Conservation (phyloP, 2,113 vertebrate genomes). For the Myotis davidii region DNA sequence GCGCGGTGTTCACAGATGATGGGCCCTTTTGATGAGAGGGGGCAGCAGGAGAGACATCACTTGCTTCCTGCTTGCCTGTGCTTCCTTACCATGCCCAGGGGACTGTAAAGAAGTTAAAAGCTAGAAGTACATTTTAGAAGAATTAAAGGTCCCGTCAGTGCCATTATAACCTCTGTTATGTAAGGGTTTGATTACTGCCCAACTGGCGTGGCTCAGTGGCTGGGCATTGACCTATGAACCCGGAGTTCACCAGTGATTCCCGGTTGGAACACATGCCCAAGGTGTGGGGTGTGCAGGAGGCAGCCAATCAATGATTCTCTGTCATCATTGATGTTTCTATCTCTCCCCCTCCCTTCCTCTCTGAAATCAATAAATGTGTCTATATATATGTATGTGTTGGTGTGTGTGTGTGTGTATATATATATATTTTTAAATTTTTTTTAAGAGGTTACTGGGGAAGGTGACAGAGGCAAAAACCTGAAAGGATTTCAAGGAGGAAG, state of each 20-base stretch:
- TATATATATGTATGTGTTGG: no score
- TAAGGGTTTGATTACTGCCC: background rate
- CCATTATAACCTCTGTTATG: background rate
- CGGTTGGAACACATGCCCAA: no score
- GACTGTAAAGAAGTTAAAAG: background rate
- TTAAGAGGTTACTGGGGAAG: background rate
- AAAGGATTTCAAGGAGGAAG: background rate
- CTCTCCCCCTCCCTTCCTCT: no score
- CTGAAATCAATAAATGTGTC: no score
- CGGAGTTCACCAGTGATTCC: no score
- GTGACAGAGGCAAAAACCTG: background rate
- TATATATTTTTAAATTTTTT: no score
- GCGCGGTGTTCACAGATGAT: background rate
- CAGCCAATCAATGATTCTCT: no score
- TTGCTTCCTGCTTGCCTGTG: background rate
- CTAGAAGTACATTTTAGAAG: background rate
- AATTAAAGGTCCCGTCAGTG: background rate
- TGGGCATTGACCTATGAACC: no score
- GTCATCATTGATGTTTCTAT: no score
- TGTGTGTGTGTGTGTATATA: no score
- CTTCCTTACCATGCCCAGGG: background rate
- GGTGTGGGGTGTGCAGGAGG: no score
- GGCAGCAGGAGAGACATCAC: background rate
- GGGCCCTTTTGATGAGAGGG: background rate
- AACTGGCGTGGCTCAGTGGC: no score